Percentiles rank a stretch among this genome's conserved stretches.
These are phyloP conservation scores for Hirtodrosophila duncani DNA, from an alignment of 2,888 invertebrate species.

Conservation along the genomic window DNA sequence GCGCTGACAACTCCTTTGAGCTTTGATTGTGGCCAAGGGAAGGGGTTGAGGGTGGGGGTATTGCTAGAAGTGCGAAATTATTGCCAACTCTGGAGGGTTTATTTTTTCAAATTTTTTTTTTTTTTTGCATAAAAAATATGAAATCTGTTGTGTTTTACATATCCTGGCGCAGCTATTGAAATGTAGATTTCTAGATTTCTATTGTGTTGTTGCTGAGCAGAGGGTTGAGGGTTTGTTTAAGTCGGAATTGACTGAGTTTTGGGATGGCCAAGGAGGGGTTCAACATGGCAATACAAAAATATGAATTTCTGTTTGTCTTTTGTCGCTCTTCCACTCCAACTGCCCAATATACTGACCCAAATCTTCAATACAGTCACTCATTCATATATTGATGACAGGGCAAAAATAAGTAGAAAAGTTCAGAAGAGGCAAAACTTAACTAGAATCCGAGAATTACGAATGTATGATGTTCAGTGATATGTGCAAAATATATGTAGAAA, in stretches of 20 bases:
- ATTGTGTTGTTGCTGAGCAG: constrained; percentile 15
- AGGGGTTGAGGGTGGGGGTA: not conserved
- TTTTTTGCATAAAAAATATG: constrained; percentile 41
- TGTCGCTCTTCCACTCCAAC: constrained; percentile 4
- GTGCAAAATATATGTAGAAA: constrained; percentile 33
- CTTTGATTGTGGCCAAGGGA: constrained; percentile 35
- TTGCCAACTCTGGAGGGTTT: constrained; percentile 6
- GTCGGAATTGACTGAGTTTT: not conserved
- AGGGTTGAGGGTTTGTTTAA: not conserved
- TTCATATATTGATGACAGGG: constrained; percentile 57
- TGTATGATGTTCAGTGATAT: constrained; percentile 46
- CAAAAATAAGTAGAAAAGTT: constrained; percentile 33
- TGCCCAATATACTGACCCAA: constrained; percentile 44
- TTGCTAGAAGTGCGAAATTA: constrained; percentile 9
- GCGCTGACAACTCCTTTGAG: constrained; percentile 59
- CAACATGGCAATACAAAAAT: constrained; percentile 10
- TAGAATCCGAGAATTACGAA: constrained; percentile 45
- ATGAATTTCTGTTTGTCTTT: constrained; percentile 23
- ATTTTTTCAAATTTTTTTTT: not conserved
- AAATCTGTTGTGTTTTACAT: constrained; percentile 22
- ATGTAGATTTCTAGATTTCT: constrained; percentile 57
- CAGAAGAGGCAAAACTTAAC: constrained; percentile 37
- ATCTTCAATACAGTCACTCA: constrained; percentile 22
- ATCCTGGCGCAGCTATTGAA: constrained; percentile 38
- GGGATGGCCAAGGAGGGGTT: too few species aligned